phyloP scores from a whole-genome alignment of 2,797 vertebrate genomes.

The Tamandua tetradactyla region DNA sequence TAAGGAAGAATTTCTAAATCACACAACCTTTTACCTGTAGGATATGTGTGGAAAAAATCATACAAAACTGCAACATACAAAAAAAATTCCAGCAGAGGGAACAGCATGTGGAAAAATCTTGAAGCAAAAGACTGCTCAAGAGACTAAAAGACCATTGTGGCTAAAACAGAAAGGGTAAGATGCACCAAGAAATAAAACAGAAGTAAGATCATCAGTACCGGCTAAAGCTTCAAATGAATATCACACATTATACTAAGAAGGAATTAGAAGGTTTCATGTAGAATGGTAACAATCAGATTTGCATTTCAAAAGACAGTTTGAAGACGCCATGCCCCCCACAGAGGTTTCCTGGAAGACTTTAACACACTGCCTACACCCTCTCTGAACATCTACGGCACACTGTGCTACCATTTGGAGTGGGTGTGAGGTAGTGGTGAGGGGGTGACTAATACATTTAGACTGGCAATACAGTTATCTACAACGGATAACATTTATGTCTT shows the following conservation, averaged over 20 bases:
- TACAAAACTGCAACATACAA: background rate
- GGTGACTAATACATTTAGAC: background rate
- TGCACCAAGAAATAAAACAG: too few species aligned
- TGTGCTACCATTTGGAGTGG: background rate
- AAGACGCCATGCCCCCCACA: background rate
- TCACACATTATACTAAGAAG: background rate
- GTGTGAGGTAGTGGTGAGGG: too few species aligned
- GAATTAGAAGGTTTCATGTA: background rate
- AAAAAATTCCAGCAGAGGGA: background rate
- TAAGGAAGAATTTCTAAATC: background rate
- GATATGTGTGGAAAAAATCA: too few species aligned
- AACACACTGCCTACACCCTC: fast-evolving
- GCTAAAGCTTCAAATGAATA: background rate
- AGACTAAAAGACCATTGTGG: background rate
- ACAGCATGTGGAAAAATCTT: background rate
- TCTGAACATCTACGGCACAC: background rate
- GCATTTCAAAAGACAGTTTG: background rate
- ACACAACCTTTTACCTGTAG: too few species aligned
- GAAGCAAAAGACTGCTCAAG: background rate
- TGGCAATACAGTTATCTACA: background rate
- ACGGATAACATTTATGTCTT: background rate
- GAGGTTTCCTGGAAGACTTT: background rate
- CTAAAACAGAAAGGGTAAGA: too few species aligned
- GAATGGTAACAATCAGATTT: background rate
- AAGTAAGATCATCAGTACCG: background rate